Percentiles rank a stretch among this genome's conserved stretches.
Evolutionary conservation across 2,113 vertebrate genomes (phyloP).

Genomic region (Melierax canorus): DNA sequence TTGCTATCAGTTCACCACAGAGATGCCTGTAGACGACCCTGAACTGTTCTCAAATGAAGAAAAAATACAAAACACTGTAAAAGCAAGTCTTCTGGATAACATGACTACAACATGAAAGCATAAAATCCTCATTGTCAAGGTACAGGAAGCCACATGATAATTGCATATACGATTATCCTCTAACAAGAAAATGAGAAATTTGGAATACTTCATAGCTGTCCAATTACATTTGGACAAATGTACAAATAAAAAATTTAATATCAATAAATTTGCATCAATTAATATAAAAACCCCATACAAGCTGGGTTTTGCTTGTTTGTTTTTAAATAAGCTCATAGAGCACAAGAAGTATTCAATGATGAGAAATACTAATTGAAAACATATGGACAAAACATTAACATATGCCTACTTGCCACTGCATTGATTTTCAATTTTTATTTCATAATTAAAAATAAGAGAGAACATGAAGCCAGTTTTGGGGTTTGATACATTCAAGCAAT

Average conservation of each 20-base stretch:
- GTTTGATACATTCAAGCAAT: neutral
- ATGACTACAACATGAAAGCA: neutral
- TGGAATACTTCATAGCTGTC: neutral
- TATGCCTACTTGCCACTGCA: neutral
- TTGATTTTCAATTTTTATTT: neutral
- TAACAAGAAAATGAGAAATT: neutral
- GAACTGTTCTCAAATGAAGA: neutral
- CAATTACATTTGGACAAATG: neutral
- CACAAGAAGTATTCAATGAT: rapidly evolving
- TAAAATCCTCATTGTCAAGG: neutral
- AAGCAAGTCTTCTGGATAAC: neutral
- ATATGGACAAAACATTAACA: neutral
- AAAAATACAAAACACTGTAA: neutral
- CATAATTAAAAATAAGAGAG: neutral
- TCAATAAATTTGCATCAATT: neutral
- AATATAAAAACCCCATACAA: neutral
- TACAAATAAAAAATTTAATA: neutral
- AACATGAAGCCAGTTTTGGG: neutral
- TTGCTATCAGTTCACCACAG: neutral
- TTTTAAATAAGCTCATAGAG: neutral
- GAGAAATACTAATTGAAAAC: neutral
- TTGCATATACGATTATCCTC: neutral
- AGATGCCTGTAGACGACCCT: neutral
- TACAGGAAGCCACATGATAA: neutral
- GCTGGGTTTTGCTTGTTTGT: neutral